Evolutionary conservation across 2,113 vertebrate species (phyloP), one percentile per base, ranked within the genome.

Genomic region (Xiphias gladius): DNA sequence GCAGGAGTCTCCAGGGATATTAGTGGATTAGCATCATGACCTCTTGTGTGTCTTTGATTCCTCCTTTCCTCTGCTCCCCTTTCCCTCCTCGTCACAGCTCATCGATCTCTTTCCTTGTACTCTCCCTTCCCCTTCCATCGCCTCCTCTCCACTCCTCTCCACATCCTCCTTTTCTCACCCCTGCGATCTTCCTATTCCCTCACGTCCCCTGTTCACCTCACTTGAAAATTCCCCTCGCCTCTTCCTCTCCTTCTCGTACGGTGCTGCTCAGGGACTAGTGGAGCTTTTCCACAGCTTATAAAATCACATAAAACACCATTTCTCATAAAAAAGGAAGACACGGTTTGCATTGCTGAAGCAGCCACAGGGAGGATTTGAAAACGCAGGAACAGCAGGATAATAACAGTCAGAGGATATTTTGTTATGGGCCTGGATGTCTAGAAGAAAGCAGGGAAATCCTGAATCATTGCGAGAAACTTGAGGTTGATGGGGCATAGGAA

Each of bases 11-110:
- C 74, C 35, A 10, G 81, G 79, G 85, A 81, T 86, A 43, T 61
- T 1, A 32, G 39, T 54, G 87, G 85, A 91, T 93, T 82, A 86
- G 63, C 85, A 80, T 90, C 71, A 26, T 10, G 76, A 90, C 90
- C 88, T 89, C 88, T 69, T 16, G 30, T 55, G 59, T 26, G 77
- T 79, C 88, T 85, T 86, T 85, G 78, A 80, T 90, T 91, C 76
- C 79, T 82, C 28, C 35, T 85, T 68, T 77, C 64, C 59, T 82
- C 64, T 7, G 72, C 79, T 88, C n/a, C 5, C 43, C 52, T 86
- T 76, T 83, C 63, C 85, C 63, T 80, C 66, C 79, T 66, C 82
- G 84, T 84, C 71, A 4, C 66, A 71, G 64, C 70, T 71, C 59
- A 88, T 88, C 59, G 77, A 90, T 82, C 76, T 74, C 61, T 61